These are phyloP conservation scores for Pseudomyrmex concolor DNA, from an alignment of 1,140 invertebrate species.

Conservation along the genomic window DNA sequence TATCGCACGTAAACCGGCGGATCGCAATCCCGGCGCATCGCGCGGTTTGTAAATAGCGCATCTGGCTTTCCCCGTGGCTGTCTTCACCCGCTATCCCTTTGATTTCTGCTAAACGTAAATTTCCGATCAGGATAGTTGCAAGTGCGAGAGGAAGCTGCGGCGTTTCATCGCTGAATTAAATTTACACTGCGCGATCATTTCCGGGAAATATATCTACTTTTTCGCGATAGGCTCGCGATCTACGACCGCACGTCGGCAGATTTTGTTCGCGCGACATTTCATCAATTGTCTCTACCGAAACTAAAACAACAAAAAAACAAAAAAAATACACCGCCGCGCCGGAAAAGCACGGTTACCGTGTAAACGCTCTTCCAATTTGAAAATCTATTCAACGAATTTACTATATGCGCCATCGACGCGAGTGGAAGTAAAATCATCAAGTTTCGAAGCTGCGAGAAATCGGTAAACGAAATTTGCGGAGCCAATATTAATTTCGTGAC, in stretches of 20 bases:
- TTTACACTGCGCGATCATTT: neutral
- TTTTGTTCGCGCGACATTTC: slow-evolving; percentile 7
- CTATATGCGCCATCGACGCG: neutral
- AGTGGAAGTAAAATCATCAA: slow-evolving; percentile 24
- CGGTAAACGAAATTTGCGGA: neutral
- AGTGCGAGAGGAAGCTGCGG: too few relatives aligned
- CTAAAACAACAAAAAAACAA: too few relatives aligned
- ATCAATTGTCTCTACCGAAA: slow-evolving; percentile 4
- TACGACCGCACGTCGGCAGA: too few relatives aligned
- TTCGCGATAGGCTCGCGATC: neutral
- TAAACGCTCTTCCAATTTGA: slow-evolving; percentile 41
- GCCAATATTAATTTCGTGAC: slow-evolving; percentile 12
- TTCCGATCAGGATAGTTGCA: too few relatives aligned
- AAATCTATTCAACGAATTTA: slow-evolving; percentile 35
- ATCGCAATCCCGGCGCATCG: neutral
- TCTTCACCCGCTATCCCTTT: neutral
- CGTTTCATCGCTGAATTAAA: neutral
- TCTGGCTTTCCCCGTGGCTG: neutral
- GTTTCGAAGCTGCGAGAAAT: slow-evolving; percentile 2
- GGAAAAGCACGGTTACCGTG: slow-evolving; percentile 17
- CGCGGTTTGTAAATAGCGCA: slow-evolving; percentile 29
- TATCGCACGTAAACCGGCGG: neutral
- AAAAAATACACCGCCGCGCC: too few relatives aligned
- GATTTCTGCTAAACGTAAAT: neutral
- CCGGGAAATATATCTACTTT: neutral